Base-by-base conservation (phyloP, 2,888 invertebrate species). In the Melieria picta region DNA sequence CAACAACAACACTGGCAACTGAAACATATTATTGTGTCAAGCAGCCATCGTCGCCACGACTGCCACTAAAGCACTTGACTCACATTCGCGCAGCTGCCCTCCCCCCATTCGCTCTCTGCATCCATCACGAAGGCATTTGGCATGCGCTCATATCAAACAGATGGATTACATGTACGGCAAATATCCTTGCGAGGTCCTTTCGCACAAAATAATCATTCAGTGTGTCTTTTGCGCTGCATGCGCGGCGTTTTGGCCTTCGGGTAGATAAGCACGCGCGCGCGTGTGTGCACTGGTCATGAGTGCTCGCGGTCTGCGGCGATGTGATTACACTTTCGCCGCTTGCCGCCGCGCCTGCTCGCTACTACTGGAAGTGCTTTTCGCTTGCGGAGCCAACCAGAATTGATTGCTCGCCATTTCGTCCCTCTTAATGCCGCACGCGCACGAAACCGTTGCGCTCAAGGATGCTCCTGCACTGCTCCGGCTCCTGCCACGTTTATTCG, bases 381-480 rank as follows among this genome's bases (percentile, higher is more conserved):
- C 72, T 72, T 69, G 69, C 60, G 64, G 74, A 66, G 74, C 69
- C 66, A 69, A 74, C 71, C 69, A 61, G 72, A 74, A 74, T 74
- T 74, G 74, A 74, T 74, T 74, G 74, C 69, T 65, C 60, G 60
- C 71, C 64, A 74, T 69, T 71, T 65, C 55, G 13, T 68, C 57
- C 57, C 58, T 66, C 58, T 66, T 66, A 66, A 58, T 58, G 55
- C 52, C 30, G 9, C 52, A 13, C 58, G 60, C 52, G 48, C 16
- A 4, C 16, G 10, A 48, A 68, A 2, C 11, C 50, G 50, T 10
- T 11, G 11, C 11, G 48, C 61, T 50, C 45, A 61, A 60, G 43
- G 48, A 52, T 68, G 42, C 13, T 16, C 30, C 30, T 66, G 67
- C 5, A 50, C 45, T 45, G 50, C 2, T 50, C 11, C 11, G 2